These are phyloP conservation scores for Amblyjoppa proteus DNA, from an alignment of 2,888 invertebrate genomes.

Conservation along the genomic window DNA sequence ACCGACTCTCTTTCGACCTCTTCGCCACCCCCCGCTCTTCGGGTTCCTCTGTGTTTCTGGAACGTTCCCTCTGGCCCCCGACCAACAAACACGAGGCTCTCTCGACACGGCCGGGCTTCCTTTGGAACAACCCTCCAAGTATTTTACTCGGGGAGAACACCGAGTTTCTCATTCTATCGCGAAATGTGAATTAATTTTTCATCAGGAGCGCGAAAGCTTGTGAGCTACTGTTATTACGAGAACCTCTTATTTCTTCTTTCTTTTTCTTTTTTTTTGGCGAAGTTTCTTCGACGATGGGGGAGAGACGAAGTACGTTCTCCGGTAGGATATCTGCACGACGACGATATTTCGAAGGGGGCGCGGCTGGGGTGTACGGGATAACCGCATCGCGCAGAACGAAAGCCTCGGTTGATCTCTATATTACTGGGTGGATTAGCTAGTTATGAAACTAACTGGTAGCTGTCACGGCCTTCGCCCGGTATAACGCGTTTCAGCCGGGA, in stretches of 20 bases:
- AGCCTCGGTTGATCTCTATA: conserved; percentile 78
- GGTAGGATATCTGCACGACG: conserved; percentile 64
- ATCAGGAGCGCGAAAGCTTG: conserved; percentile 52
- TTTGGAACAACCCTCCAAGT: conserved; percentile 50
- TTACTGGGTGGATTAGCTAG: conserved; percentile 82
- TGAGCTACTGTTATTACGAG: conserved; percentile 45
- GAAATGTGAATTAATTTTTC: conserved; percentile 66
- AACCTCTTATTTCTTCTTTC: conserved; percentile 32
- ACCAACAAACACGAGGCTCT: conserved; percentile 45
- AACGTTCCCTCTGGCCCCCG: conserved; percentile 42
- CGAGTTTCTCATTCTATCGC: conserved; percentile 17
- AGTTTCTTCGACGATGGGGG: conserved; percentile 24
- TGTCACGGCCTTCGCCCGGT: conserved; percentile 44
- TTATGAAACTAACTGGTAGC: conserved; percentile 79
- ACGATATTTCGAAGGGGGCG: conserved; percentile 42
- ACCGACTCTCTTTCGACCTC: conserved; percentile 27
- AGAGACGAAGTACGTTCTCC: neutral
- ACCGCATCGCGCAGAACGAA: conserved; percentile 28
- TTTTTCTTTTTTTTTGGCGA: neutral
- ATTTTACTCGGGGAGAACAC: conserved; percentile 13
- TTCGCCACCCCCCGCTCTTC: conserved; percentile 43
- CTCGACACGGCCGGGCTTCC: conserved; percentile 61
- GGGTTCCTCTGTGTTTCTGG: conserved; percentile 24
- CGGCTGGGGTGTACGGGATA: conserved; percentile 13
- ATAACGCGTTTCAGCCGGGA: conserved; percentile 55